Evolutionary conservation across 2,888 invertebrate species (phyloP), one percentile per base, ranked within the genome.

Genomic region (Drosophila longiperda): DNA sequence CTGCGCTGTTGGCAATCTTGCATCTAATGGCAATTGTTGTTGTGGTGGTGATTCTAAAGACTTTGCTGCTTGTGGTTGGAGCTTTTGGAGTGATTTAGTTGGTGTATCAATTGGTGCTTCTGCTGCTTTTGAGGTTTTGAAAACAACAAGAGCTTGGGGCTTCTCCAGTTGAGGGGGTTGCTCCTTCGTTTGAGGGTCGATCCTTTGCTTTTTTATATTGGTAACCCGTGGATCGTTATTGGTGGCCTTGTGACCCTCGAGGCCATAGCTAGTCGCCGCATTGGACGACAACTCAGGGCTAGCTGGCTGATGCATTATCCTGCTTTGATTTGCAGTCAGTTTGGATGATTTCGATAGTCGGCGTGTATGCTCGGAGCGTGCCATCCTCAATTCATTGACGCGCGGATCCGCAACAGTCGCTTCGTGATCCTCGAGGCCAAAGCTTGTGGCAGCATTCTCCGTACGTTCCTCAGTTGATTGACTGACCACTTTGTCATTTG

Each of bases 191-290:
- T 1, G 11, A 36, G 3, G 3, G 3, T 17, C 7, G 11, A 1
- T 5, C n/a, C n/a, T 40, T 6, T 20, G 2, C 2, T 4, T 5
- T 2, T 11, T 15, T 15, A 48, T 63, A n/a, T 63, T 29, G 2
- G 15, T 5, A 20, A 54, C 40, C 11, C 60, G 61, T 8, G 71
- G 68, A 66, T 82, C 83, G 29, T 74, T 32, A 3, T 42, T 29
- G 3, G 32, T 82, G 9, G 66, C 72, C 23, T 66, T 65, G 4
- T 73, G 59, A 23, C 69, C 84, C 53, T 83, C 87, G 11, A 87
- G 29, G 9, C 81, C 82, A 29, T 62, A 83, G 2, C 4, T 29
- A 3, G 34, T 63, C 3, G 78, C 79, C 42, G 54, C 80, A 52
- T 78, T 78, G 5, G 34, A 3, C 17, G 52, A 9, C 7, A 53